Conservation (phyloP, 1,140 invertebrate species). For the Condylostylus longicornis region DNA sequence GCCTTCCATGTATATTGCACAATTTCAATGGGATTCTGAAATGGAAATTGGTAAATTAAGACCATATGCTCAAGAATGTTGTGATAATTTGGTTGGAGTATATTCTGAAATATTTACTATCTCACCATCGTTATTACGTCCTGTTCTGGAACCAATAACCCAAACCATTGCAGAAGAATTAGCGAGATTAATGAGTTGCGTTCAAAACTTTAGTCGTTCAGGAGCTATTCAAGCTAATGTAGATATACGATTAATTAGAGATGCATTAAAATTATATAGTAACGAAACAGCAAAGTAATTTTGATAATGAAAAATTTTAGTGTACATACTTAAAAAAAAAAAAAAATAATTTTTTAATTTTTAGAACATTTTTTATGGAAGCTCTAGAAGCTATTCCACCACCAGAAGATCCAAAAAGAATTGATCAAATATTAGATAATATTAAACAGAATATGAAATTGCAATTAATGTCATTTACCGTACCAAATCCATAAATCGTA, state of each 20-base stretch:
- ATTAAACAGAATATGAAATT: conserved; percentile 31
- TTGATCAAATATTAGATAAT: conserved; percentile 27
- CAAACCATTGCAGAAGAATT: conserved; percentile 85
- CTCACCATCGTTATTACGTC: conserved; percentile 56
- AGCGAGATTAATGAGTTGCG: conserved; percentile 68
- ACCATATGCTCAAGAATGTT: conserved; percentile 83
- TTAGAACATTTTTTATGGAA: conserved; percentile 27
- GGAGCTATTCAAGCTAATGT: conserved; percentile 29
- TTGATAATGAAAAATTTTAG: background rate
- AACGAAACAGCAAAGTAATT: conserved; percentile 29
- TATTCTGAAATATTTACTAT: conserved; percentile 73
- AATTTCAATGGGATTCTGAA: conserved; percentile 71
- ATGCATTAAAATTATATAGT: conserved; percentile 23
- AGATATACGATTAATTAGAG: conserved; percentile 25
- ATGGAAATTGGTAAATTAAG: conserved; percentile 58
- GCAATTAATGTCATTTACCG: conserved; percentile 30
- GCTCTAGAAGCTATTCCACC: conserved; percentile 31
- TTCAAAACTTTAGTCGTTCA: conserved; percentile 25
- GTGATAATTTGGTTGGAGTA: conserved; percentile 81
- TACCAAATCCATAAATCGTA: conserved; percentile 20
- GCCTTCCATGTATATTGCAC: conserved; percentile 83
- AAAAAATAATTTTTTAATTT: background rate
- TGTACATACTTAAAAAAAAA: background rate
- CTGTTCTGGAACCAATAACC: conserved; percentile 70
- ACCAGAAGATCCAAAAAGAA: conserved; percentile 22